These are phyloP conservation scores for Trichechus manatus DNA, from an alignment of 2,113 vertebrate genomes.

Conservation along the genomic window DNA sequence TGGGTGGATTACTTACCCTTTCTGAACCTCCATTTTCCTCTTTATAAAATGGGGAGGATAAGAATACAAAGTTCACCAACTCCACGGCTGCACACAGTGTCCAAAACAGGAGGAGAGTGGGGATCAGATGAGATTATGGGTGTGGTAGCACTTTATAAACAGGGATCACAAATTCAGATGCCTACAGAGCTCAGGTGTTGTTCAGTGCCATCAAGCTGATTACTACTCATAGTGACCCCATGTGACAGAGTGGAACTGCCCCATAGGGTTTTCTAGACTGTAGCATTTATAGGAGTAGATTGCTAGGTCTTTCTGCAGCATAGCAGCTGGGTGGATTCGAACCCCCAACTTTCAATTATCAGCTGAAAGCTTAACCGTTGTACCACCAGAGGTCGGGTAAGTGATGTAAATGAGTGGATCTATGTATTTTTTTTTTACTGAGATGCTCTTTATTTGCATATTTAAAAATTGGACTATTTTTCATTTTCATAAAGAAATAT, in stretches of 20 bases:
- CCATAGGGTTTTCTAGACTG: background rate
- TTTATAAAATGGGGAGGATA: background rate
- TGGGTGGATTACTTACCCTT: background rate
- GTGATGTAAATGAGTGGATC: constrained; percentile 2
- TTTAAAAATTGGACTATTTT: constrained; percentile 57
- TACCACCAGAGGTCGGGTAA: background rate
- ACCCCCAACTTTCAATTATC: background rate
- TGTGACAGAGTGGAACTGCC: background rate
- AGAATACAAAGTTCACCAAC: background rate
- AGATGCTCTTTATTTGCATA: background rate
- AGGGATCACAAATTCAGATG: constrained; percentile 6
- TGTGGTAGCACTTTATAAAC: constrained; percentile 44
- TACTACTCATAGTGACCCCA: background rate
- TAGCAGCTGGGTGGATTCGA: background rate
- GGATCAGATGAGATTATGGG: background rate
- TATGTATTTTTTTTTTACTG: constrained; percentile 34
- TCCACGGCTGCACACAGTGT: background rate
- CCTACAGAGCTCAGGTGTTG: background rate
- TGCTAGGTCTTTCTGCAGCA: background rate
- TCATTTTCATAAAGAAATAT: constrained; percentile 30
- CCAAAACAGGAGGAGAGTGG: background rate
- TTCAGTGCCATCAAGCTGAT: background rate
- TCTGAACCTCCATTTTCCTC: background rate
- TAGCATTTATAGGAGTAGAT: background rate
- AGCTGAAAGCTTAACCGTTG: background rate